Base-by-base conservation (phyloP, 2,888 invertebrate genomes). In the Ischnura elegans region DNA sequence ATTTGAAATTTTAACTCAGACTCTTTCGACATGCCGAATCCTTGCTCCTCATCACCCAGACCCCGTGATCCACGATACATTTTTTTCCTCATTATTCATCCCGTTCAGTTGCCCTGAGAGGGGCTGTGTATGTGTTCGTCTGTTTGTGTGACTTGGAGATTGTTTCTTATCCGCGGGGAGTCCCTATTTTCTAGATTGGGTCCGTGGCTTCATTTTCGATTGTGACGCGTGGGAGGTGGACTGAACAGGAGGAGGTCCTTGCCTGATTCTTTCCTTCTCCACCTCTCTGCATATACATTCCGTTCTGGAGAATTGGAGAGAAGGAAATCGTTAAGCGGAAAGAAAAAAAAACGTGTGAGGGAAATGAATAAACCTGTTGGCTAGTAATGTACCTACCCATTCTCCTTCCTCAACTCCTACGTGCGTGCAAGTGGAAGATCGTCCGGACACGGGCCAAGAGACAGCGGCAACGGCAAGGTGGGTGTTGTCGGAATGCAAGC, bases 161-260 rank as follows among this genome's bases (percentile, higher is more conserved):
- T n/a, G 86, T 86, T 86, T 86, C 45, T 46, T 86, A 86, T 43
- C 46, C 46, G 46, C 86, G 86, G 86, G 86, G 86, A 86, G 76
- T 76, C 76, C 76, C 10, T n/a, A n/a, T 76, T 36, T 51, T 86
- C n/a, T 45, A 86, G 43, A 86, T 86, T 86, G 46, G 86, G 86
- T 86, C 45, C 86, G 46, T 25, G 43, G 45, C 45, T 86, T 46
- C 76, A 76, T 76, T 76, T 76, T 86, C 86, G 43, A 46, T 21
- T n/a, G 46, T 86, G 76, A 45, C 85, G 86, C 46, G 45, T 42
- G 45, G n/a, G 86, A n/a, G 45, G 6, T 2, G 45, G 45, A 13
- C 51, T 10, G 51, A 51, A 51, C 51, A 2, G 51, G 19, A 16
- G 76, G 10, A 25, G 36, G 66, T 29, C 8, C 36, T 61, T 61